phyloP scores from a whole-genome alignment of 2,797 vertebrate genomes.

The Ctenopoma multispine region DNA sequence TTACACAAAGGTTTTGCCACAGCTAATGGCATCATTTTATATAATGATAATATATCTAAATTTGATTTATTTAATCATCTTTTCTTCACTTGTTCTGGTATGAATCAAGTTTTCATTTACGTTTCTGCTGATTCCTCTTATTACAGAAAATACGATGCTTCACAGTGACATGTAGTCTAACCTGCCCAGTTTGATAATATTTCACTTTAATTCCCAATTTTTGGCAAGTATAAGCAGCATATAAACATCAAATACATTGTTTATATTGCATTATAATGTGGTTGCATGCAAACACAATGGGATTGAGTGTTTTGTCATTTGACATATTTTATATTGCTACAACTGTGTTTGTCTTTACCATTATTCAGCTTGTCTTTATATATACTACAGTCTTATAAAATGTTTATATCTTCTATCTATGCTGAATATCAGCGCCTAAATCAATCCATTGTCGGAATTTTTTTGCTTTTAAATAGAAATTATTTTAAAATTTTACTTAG shows the following conservation, averaged over 20 bases:
- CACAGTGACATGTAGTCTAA: neutral
- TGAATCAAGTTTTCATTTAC: conserved; percentile 29
- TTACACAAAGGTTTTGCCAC: conserved; percentile 45
- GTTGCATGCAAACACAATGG: too few species aligned
- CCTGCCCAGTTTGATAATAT: neutral
- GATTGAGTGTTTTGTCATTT: too few species aligned
- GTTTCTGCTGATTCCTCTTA: conserved; percentile 17
- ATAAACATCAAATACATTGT: neutral
- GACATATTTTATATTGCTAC: too few species aligned
- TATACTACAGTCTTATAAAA: neutral
- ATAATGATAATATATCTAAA: neutral
- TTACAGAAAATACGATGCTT: neutral
- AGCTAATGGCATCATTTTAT: conserved; percentile 35
- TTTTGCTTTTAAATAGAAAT: neutral
- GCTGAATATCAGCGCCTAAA: neutral
- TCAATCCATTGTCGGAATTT: too few species aligned
- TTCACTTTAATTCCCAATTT: neutral
- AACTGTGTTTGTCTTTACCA: too few species aligned
- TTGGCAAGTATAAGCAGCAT: neutral
- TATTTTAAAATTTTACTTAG: neutral
- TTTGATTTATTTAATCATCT: conserved; percentile 46
- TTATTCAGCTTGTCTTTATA: too few species aligned
- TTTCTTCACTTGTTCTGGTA: conserved; percentile 40
- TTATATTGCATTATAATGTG: neutral
- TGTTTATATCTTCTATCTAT: conserved; percentile 13